phyloP scores from a whole-genome alignment of 2,888 invertebrate species.

The Ophion obscuratus region DNA sequence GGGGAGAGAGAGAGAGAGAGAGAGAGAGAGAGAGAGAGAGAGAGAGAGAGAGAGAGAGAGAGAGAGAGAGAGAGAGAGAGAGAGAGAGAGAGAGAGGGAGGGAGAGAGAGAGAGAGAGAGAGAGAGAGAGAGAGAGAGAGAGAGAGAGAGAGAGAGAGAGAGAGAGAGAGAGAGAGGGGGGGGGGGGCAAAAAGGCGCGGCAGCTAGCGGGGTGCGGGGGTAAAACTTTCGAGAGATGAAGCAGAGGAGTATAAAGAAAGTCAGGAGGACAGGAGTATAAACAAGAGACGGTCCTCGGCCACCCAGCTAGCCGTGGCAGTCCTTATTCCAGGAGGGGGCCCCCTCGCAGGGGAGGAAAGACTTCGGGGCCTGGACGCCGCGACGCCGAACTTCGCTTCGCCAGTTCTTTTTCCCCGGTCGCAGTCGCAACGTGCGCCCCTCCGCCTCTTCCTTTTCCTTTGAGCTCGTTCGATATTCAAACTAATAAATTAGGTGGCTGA shows the following conservation, averaged over 20 bases:
- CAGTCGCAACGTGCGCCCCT: slow-evolving; percentile 29
- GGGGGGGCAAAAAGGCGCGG: slow-evolving; percentile 44
- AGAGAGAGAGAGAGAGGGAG: slow-evolving; percentile 24
- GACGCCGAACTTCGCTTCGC: slow-evolving; percentile 67
- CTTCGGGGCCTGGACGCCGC: slow-evolving; percentile 60
- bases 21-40: slow-evolving; percentile 24
- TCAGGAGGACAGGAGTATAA: slow-evolving; percentile 76
- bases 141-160: slow-evolving; percentile 25
- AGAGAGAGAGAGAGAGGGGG: no score
- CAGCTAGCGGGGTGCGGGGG: slow-evolving; percentile 44
- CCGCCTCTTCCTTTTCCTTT: slow-evolving; percentile 24
- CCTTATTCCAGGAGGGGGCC: slow-evolving; percentile 65
- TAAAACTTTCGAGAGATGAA: slow-evolving; percentile 62
- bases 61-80: slow-evolving; percentile 30
- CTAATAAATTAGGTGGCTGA: slow-evolving; percentile 83
- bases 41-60: no score
- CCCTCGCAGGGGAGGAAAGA: slow-evolving; percentile 49
- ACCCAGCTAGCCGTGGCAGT: slow-evolving; percentile 79
- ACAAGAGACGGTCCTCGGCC: slow-evolving; percentile 79
- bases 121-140: no score
- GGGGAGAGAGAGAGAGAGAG: slow-evolving; percentile 31
- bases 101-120: no score
- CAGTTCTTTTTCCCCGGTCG: slow-evolving; percentile 54
- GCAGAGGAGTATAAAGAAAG: slow-evolving; percentile 67
- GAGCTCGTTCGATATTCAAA: slow-evolving; percentile 83